A percentile compares a stretch with the other conserved stretches of the same genome.
These are phyloP conservation scores for Cossypha caffra DNA, from an alignment of 2,797 vertebrate genomes.

Conservation along the genomic window DNA sequence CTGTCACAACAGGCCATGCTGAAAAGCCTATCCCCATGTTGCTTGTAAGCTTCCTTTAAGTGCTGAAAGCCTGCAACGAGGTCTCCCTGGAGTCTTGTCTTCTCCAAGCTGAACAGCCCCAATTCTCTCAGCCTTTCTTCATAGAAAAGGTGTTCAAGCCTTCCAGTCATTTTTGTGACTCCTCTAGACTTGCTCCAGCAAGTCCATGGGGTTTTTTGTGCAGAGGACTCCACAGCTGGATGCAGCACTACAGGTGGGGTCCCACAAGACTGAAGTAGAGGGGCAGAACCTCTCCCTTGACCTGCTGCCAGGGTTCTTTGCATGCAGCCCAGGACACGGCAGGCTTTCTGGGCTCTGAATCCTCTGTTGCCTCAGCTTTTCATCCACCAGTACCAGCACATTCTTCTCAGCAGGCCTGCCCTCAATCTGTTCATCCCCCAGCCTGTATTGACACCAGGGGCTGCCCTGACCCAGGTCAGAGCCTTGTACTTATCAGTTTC, in stretches of 20 bases:
- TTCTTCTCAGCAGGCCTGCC: neutral
- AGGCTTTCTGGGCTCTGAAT: neutral
- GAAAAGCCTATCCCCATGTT: neutral
- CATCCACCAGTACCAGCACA: neutral
- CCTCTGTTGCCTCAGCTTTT: neutral
- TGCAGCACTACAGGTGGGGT: neutral
- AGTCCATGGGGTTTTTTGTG: neutral
- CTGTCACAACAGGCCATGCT: neutral
- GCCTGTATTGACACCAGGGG: neutral
- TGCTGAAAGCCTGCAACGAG: rapidly evolving
- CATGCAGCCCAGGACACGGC: neutral
- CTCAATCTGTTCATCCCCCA: neutral
- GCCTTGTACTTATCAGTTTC: neutral
- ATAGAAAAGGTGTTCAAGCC: neutral
- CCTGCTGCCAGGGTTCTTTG: neutral
- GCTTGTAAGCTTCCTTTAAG: neutral
- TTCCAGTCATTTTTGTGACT: neutral
- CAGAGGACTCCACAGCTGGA: neutral
- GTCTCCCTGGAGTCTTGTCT: neutral
- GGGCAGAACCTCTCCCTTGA: neutral
- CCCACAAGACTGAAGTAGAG: neutral
- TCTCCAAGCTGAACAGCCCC: neutral
- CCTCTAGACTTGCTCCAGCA: neutral
- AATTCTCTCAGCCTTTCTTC: neutral
- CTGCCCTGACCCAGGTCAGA: neutral